phyloP scores from a whole-genome alignment of 2,797 vertebrate species.

The Kryptolebias ocellatus region DNA sequence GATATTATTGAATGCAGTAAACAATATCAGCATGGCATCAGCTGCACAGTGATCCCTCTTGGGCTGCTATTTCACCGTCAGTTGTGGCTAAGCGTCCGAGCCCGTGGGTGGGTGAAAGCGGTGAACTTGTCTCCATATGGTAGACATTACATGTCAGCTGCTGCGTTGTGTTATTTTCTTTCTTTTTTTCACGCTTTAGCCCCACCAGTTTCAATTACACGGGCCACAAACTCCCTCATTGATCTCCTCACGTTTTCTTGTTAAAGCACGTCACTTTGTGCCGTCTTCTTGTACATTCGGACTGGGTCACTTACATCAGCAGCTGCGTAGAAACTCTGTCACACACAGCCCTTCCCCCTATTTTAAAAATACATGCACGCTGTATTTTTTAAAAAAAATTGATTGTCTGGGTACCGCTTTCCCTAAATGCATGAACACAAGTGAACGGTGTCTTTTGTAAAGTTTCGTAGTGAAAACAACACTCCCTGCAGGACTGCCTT shows the following conservation, averaged over 20 bases:
- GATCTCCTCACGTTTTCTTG: slow-evolving; percentile 65
- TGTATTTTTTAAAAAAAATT: too few relatives aligned
- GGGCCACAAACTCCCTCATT: slow-evolving; percentile 64
- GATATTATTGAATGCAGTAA: neutral
- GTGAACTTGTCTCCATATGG: slow-evolving; percentile 63
- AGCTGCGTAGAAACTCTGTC: slow-evolving; percentile 48
- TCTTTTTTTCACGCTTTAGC: slow-evolving; percentile 54
- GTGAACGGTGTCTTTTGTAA: slow-evolving; percentile 28
- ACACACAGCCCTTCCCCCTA: neutral
- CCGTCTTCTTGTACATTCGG: slow-evolving; percentile 31
- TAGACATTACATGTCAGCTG: slow-evolving; percentile 72
- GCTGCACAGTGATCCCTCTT: slow-evolving; percentile 6
- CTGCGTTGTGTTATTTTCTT: slow-evolving; percentile 49
- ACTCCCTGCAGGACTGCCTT: slow-evolving; percentile 38
- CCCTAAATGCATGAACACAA: slow-evolving; percentile 7
- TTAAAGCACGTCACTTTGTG: slow-evolving; percentile 46
- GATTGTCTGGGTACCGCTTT: slow-evolving; percentile 14
- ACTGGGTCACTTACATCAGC: slow-evolving; percentile 54
- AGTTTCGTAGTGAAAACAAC: slow-evolving; percentile 54
- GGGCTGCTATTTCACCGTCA: slow-evolving; percentile 21
- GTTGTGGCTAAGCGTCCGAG: slow-evolving; percentile 21
- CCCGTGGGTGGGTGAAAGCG: slow-evolving; percentile 39
- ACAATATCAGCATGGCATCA: slow-evolving; percentile 1
- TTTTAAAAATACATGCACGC: neutral
- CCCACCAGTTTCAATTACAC: slow-evolving; percentile 72